Percentiles rank a stretch among this genome's conserved stretches.
Evolutionary conservation across 2,113 vertebrate genomes (phyloP).

Genomic region (Geococcyx californianus): DNA sequence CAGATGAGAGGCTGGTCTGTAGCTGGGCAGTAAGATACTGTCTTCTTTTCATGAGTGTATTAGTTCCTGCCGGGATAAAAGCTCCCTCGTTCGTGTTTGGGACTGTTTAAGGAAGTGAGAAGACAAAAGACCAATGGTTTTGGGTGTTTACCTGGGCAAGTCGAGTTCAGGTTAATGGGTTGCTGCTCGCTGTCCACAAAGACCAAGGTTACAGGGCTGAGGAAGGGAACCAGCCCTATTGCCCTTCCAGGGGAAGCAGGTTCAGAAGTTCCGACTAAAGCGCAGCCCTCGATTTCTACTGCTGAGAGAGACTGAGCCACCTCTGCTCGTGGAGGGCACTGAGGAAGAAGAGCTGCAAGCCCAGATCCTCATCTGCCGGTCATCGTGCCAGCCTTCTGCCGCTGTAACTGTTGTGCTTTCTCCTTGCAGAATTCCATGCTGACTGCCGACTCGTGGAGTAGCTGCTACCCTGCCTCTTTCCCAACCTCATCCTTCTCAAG

Average conservation of each 20-base stretch:
- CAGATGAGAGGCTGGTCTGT: not conserved
- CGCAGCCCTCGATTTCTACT: not conserved
- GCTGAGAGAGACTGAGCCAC: not conserved
- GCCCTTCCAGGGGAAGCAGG: not conserved
- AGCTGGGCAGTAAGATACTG: not conserved
- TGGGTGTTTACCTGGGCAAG: not conserved
- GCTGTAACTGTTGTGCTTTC: not conserved
- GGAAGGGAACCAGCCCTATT: not conserved
- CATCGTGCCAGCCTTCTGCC: not conserved
- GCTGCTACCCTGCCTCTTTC: conserved; percentile 53
- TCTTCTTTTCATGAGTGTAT: not conserved
- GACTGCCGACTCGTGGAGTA: conserved; percentile 60
- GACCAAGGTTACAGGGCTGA: not conserved
- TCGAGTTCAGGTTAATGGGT: not conserved
- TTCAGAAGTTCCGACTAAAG: not conserved
- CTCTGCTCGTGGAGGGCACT: not conserved
- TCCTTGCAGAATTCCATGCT: conserved; percentile 72
- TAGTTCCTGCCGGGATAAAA: not conserved
- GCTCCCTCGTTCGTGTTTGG: not conserved
- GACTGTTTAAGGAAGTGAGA: not conserved
- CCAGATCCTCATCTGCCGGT: not conserved
- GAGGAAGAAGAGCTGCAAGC: not conserved
- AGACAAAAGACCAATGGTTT: not conserved
- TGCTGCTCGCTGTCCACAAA: not conserved
- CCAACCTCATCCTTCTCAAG: conserved; percentile 61